Base-by-base conservation (phyloP, 2,888 invertebrate genomes). In the Hydrotaea diabolus region DNA sequence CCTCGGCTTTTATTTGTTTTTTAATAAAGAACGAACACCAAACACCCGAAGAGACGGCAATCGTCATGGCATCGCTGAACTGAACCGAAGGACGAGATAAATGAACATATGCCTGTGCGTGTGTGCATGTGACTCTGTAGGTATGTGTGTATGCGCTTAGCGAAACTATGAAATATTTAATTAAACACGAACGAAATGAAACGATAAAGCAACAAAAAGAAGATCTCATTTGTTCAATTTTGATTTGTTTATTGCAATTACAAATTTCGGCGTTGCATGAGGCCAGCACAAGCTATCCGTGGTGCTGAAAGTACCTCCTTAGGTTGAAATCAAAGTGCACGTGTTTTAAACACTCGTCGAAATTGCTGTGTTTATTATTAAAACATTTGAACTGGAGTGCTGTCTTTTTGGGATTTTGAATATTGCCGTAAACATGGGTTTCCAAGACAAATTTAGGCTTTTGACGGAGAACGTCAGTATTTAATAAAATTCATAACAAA, bases 11-110 rank as follows among this genome's bases (percentile, higher is more conserved):
- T 80, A 77, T 85, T 85, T 82, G 79, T 73, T 84, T 85, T 85
- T 85, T 82, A 85, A 82, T 82, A 85, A 85, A 74, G 74, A 55
- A 43, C 17, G 74, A 55, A 57, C 17, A 72, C 9, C 31, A 69
- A 79, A 53, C 64, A 62, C 31, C 31, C 31, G 31, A 31, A 31
- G 7, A 31, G 31, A 2, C 2, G 7, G 3, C 2, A 31, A 31
- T 85, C 73, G 85, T 85, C 85, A 85, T 85, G 85, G 49, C 73
- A 79, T 82, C 82, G 26, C 64, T 72, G 49, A 76, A 71, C 62
- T 69, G 53, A 77, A 66, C 55, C 36, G 49, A 72, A 71, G 31
- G 53, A 77, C 11, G 21, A 39, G 46, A 71, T 71, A 43, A 13
- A 26, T 19, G 57, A 77, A 46, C 69, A 69, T 46, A 49, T 49